These are phyloP conservation scores for Holotrichia oblita DNA, from an alignment of 1,140 invertebrate species.

Conservation along the genomic window DNA sequence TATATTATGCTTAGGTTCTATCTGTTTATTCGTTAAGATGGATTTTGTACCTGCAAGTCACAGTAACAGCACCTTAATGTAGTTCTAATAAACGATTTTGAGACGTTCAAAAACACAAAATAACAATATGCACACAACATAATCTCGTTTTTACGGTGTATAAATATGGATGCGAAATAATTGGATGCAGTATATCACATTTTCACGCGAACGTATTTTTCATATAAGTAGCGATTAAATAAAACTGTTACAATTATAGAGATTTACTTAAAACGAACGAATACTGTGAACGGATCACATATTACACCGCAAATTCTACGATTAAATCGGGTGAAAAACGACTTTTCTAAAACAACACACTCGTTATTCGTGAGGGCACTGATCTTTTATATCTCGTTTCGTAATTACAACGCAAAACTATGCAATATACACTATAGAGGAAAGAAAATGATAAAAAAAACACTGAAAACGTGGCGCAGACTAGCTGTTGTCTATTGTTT, in stretches of 20 bases:
- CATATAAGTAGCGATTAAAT: not conserved
- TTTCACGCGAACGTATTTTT: not conserved
- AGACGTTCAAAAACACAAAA: not conserved
- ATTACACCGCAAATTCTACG: not conserved
- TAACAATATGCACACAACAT: not conserved
- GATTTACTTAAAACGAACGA: not conserved
- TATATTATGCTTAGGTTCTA: not conserved
- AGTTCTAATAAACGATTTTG: not conserved
- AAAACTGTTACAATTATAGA: not conserved
- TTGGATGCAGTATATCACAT: slow-evolving; percentile 11
- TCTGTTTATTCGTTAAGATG: slow-evolving; percentile 23
- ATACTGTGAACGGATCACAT: not conserved
- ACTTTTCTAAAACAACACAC: slow-evolving; percentile 15
- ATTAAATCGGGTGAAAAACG: not conserved
- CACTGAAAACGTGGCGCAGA: slow-evolving; percentile 22
- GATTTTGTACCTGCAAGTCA: slow-evolving; percentile 30
- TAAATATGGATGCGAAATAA: not conserved
- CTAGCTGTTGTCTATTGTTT: slow-evolving; percentile 1
- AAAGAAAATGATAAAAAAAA: not conserved
- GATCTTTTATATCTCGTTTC: slow-evolving; percentile 14
- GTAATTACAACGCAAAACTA: not conserved
- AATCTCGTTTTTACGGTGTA: not conserved
- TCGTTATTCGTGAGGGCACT: slow-evolving; percentile 8
- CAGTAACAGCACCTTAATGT: slow-evolving; percentile 1
- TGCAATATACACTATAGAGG: not conserved